Evolutionary conservation across 2,797 vertebrate genomes (phyloP).

Genomic region (Anguilla megastoma): DNA sequence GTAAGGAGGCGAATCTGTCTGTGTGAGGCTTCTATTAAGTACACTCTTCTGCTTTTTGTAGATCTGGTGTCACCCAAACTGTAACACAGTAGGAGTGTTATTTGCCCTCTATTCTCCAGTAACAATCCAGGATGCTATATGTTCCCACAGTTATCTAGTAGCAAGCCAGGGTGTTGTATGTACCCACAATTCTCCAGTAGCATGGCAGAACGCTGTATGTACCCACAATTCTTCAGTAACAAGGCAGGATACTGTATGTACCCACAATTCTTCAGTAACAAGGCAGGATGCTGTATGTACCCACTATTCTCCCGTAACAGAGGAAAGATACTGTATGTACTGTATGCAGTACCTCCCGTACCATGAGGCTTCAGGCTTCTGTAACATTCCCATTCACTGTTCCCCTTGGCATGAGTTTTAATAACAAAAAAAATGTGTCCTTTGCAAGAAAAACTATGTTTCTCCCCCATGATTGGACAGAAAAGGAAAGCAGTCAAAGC

Average conservation of each 20-base stretch:
- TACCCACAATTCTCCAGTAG: background rate
- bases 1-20: background rate
- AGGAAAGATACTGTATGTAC: background rate
- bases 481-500: background rate
- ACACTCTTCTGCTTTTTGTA: background rate
- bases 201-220: background rate
- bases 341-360: background rate
- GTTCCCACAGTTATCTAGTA: background rate
- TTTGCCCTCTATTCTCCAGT: background rate
- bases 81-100: background rate
- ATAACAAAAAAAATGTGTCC: background rate
- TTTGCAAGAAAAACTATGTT: background rate
- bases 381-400: background rate
- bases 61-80: background rate
- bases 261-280: background rate
- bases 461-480: background rate
- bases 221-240: background rate
- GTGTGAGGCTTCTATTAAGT: background rate
- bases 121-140: background rate
- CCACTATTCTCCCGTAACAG: background rate
- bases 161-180: background rate
- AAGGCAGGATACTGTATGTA: background rate
- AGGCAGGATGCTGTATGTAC: background rate
- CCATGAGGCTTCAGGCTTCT: background rate
- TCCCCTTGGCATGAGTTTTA: background rate